Base-by-base conservation (phyloP, 2,797 vertebrate genomes). In the Dipus sagitta region DNA sequence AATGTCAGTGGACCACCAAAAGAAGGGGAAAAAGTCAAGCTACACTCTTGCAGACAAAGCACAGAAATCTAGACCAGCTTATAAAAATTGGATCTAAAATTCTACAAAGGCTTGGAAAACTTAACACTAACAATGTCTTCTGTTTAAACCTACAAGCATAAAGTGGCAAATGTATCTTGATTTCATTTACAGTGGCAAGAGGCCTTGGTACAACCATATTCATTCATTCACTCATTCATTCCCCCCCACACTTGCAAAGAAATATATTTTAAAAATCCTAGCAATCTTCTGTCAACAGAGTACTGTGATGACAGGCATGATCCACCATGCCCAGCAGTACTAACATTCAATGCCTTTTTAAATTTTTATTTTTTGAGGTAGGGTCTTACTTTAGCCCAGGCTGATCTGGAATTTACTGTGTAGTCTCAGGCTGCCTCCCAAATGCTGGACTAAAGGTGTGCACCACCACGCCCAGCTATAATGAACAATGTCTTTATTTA, bases 91-190 rank as follows among this genome's bases (percentile, higher is more conserved):
- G 20, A 79, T 34, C 28, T 92, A 91, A 92, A 94, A 91, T 80
- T 88, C 71, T 58, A 88, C 54, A 71, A 92, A 90, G 67, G 4
- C 64, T 90, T 64, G 42, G 74, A 79, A 96, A n/a, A n/a, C n/a
- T n/a, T n/a, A 95, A 62, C n/a, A 91, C 14, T 21, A 96, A 95
- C 54, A 86, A 76, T 68, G 23, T 85, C 7, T 65, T 87, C 90
- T 58, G 17, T 30, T 20, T 52, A 52, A 52, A 52, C 52, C 52
- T 52, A 52, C 6, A 52, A 6, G 52, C 52, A 52, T 12, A 52
- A 52, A 52, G 52, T 52, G 52, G 52, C 52, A 52, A 6, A 52
- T 52, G 54, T 12, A 54, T 54, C 54, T 54, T 7, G 54, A 54
- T 7, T 54, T 54, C 54, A 14, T 54, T 54, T 54, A 12, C 54